Evolutionary conservation across 2,797 vertebrate genomes (phyloP), one percentile per base, ranked within the genome.

Genomic region (Miichthys miiuy): DNA sequence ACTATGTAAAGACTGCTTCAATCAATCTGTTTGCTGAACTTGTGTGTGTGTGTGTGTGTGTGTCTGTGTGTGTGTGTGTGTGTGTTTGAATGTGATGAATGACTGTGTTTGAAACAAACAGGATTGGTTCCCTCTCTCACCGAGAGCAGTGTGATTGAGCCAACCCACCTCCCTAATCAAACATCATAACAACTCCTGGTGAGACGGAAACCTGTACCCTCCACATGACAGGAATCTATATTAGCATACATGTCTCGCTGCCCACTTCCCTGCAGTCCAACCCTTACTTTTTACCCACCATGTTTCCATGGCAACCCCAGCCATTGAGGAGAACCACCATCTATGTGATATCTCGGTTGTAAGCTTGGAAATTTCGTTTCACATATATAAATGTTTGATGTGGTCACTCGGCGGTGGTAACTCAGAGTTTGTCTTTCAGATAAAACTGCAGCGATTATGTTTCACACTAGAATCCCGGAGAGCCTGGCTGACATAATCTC

Each of bases 261-360:
- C 88, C 89, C 90, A 86, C 91, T 76, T 83, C 71, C 68, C 86
- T 87, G 83, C 88, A 89, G 88, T 87, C 79, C 87, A 82, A 84
- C 82, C 87, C 81, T 77, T 72, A 55, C 72, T 90, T 77, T 89
- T 84, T 82, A 88, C 75, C 87, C 77, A 81, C 62, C 88, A 89
- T 90, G 94, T 95, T 95, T 94, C 94, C 92, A 94, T 95, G 89
- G 94, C 90, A 95, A 95, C 94, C 68, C 62, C 89, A 86, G 83
- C 89, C 86, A 91, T 91, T 82, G 81, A 92, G 79, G 75, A 92
- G 90, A 89, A 80, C 89, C 87, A 83, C 89, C 61, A 75, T 91
- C 77, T 81, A 86, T 84, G 85, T 88, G 81, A 84, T 81, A 85
- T 86, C 74, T 87, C 61, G 0, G 63, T 75, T 84, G 74, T 80